Conservation (phyloP, 2,113 vertebrate genomes). For the Balaenoptera acutorostrata region DNA sequence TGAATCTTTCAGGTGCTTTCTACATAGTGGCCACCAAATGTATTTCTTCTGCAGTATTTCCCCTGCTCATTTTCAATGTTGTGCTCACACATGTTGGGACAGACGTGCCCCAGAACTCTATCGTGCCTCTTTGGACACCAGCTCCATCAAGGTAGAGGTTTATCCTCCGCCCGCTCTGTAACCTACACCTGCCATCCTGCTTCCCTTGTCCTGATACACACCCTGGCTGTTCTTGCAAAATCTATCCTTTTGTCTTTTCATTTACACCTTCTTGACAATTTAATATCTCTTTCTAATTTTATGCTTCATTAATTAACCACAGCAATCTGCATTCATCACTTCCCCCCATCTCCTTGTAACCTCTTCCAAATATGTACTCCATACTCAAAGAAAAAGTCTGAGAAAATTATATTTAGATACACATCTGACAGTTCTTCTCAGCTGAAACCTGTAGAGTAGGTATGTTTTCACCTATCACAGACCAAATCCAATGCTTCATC, state of each 20-base stretch:
- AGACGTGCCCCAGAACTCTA: neutral
- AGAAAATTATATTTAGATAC: conserved; percentile 43
- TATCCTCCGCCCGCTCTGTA: conserved; percentile 19
- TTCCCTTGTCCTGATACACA: conserved; percentile 43
- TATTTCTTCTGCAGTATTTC: neutral
- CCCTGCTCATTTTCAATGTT: neutral
- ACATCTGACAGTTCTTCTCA: conserved; percentile 18
- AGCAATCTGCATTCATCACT: conserved; percentile 38
- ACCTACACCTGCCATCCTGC: conserved; percentile 59
- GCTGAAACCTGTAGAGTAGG: conserved; percentile 25
- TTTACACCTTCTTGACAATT: conserved; percentile 51
- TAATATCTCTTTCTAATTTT: conserved; percentile 64
- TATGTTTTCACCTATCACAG: conserved; percentile 29
- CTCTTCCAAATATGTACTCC: conserved; percentile 56
- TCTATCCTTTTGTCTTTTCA: conserved; percentile 50
- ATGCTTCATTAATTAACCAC: conserved; percentile 66
- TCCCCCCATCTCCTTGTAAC: conserved; percentile 21
- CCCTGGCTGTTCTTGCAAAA: conserved; percentile 44
- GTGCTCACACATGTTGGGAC: neutral
- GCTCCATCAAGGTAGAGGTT: neutral
- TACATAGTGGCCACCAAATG: neutral
- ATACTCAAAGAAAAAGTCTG: conserved; percentile 38
- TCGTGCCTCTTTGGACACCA: neutral
- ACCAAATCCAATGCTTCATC: neutral
- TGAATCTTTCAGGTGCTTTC: neutral